phyloP scores from a whole-genome alignment of 30 jellyfish, hydroid and myxozoan species.

The Phacellophora camtschatica region DNA sequence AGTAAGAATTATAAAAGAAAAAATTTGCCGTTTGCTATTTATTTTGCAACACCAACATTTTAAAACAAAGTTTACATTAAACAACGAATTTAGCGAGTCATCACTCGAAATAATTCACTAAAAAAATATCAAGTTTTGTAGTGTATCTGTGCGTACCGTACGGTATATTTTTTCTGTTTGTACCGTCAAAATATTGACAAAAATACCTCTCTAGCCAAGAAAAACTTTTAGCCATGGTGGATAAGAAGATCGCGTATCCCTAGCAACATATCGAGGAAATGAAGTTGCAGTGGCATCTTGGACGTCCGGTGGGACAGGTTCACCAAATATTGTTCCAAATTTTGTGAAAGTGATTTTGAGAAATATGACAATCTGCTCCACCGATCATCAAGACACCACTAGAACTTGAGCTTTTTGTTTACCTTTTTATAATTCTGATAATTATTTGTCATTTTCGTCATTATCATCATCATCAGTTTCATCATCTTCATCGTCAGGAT shows the following conservation, averaged over 20 bases:
- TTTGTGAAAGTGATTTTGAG: too few species aligned
- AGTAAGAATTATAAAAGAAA: too few species aligned
- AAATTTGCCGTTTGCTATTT: too few species aligned
- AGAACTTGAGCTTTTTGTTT: neutral
- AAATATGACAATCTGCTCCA: conserved; percentile 11
- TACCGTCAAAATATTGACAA: too few species aligned
- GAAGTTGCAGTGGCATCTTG: neutral
- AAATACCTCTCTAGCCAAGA: conserved; percentile 1
- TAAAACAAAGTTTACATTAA: too few species aligned
- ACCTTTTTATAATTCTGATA: neutral
- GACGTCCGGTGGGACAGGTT: neutral
- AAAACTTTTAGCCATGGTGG: conserved; percentile 15
- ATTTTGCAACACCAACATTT: too few species aligned
- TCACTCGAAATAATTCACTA: too few species aligned
- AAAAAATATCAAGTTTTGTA: too few species aligned
- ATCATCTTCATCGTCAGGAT: conserved; percentile 69
- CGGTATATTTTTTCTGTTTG: too few species aligned
- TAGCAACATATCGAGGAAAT: conserved; percentile 15
- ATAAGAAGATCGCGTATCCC: conserved; percentile 51
- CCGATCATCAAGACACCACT: neutral
- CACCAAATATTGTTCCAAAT: too few species aligned
- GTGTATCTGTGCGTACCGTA: too few species aligned
- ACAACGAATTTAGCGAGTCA: too few species aligned
- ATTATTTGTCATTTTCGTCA: conserved; percentile 20
- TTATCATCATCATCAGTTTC: conserved; percentile 61